These are phyloP conservation scores for Gyps fulvus DNA, from an alignment of 2,113 vertebrate genomes.

Conservation along the genomic window DNA sequence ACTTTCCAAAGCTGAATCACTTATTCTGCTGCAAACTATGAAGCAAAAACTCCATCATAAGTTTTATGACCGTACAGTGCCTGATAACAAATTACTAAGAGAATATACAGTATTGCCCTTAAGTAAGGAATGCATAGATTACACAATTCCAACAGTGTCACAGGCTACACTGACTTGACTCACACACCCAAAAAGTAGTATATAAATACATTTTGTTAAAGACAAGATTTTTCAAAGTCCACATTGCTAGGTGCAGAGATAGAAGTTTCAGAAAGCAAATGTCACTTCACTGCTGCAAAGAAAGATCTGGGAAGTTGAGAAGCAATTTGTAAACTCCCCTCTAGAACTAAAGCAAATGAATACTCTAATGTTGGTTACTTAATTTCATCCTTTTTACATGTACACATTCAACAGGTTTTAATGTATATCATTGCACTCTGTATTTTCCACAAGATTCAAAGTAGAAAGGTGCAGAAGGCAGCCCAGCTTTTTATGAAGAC, in stretches of 20 bases:
- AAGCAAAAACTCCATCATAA: neutral
- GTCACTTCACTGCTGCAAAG: neutral
- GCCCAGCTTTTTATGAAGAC: neutral
- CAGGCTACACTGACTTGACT: neutral
- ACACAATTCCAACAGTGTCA: neutral
- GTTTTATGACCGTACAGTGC: neutral
- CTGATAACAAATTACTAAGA: neutral
- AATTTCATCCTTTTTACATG: neutral
- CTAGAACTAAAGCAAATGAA: neutral
- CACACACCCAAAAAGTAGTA: neutral
- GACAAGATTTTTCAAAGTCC: neutral
- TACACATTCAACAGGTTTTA: neutral
- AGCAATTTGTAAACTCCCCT: neutral
- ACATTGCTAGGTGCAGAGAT: neutral
- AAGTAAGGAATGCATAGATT: neutral
- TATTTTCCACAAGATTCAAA: neutral
- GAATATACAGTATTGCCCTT: neutral
- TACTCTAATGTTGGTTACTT: neutral
- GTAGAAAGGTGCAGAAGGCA: neutral
- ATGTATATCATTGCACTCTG: neutral
- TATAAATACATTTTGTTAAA: neutral
- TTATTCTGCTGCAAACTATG: neutral
- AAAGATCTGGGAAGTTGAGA: neutral
- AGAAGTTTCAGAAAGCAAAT: neutral
- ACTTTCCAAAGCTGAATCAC: neutral